Evolutionary conservation across 2,797 vertebrate genomes (phyloP).

Genomic region (Todus mexicanus): DNA sequence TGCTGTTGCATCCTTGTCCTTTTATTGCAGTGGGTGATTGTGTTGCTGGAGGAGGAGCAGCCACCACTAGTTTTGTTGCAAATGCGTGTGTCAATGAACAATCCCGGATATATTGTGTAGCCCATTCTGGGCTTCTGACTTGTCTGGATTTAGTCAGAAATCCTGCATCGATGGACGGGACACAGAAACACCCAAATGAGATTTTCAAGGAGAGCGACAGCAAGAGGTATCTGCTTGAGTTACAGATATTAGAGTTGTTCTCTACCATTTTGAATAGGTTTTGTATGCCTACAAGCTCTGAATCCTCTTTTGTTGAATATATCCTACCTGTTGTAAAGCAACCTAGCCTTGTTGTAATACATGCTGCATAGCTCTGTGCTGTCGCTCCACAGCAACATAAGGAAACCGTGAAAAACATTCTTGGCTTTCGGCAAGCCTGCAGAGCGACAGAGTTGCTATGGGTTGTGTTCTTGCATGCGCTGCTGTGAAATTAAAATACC

Average conservation of each 20-base stretch:
- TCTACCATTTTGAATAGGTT: neutral
- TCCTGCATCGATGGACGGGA: neutral
- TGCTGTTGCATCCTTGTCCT: rapidly evolving
- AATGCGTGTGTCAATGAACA: neutral
- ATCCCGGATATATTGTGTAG: neutral
- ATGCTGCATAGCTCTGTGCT: neutral
- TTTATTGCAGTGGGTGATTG: rapidly evolving
- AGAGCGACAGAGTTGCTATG: neutral
- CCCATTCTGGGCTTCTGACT: neutral
- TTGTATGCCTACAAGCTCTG: neutral
- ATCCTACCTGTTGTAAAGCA: neutral
- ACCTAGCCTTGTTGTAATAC: neutral
- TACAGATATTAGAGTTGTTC: neutral
- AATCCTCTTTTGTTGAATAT: neutral
- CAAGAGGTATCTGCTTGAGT: neutral
- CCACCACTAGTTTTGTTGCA: neutral
- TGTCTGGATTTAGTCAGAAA: neutral
- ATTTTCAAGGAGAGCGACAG: neutral
- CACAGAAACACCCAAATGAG: neutral
- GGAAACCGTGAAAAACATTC: neutral
- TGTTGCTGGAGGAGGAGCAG: neutral
- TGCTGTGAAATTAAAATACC: neutral
- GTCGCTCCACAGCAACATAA: neutral
- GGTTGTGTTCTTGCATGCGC: neutral
- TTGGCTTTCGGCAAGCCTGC: neutral